These are phyloP conservation scores for Scylla paramamosain DNA, from an alignment of 1,140 invertebrate genomes.

Conservation along the genomic window DNA sequence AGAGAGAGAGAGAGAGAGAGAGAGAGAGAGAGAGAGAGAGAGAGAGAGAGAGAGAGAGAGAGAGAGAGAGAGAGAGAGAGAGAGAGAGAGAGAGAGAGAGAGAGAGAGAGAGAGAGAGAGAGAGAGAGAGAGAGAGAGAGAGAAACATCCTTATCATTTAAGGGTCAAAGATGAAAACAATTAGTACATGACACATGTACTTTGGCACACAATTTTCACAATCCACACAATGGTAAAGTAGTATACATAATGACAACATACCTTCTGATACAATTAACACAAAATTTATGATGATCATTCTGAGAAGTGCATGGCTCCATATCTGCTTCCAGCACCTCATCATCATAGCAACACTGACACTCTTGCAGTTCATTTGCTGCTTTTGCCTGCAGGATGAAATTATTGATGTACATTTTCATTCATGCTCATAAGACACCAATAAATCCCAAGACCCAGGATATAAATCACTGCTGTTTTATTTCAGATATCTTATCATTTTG, in stretches of 20 bases:
- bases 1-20: too few species aligned
- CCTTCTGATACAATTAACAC: slow-evolving; percentile 82
- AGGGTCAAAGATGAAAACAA: too few species aligned
- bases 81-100: too few species aligned
- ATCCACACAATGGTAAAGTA: too few species aligned
- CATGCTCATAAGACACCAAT: background rate
- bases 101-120: background rate
- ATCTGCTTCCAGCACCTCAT: slow-evolving; percentile 84
- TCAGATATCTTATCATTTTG: too few species aligned
- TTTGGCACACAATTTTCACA: too few species aligned
- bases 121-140: background rate
- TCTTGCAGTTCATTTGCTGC: slow-evolving; percentile 79
- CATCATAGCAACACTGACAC: slow-evolving; percentile 84
- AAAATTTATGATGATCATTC: slow-evolving; percentile 83
- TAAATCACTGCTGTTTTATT: background rate
- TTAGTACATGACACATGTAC: too few species aligned
- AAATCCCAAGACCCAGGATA: slow-evolving; percentile 27
- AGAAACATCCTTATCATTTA: too few species aligned
- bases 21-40: too few species aligned
- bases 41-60: too few species aligned
- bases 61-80: too few species aligned
- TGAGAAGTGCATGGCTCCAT: slow-evolving; percentile 81
- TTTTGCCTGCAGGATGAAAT: slow-evolving; percentile 78
- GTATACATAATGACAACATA: too few species aligned
- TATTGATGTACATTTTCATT: background rate